Evolutionary conservation across 2,113 vertebrate species (phyloP).

Genomic region (Austrofundulus limnaeus): DNA sequence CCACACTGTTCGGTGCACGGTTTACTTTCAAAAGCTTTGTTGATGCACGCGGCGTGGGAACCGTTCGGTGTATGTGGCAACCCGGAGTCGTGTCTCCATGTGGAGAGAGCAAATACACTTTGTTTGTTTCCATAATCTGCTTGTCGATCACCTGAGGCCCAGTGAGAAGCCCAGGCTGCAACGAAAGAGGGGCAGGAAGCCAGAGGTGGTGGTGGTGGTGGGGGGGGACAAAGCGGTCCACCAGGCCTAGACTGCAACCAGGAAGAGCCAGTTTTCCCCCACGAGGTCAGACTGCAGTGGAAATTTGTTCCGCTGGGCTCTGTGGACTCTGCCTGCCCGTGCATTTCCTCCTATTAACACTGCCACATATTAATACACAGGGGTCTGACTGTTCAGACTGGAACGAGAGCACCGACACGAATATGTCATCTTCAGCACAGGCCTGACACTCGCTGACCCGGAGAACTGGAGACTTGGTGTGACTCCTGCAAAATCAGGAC

Average conservation of each 20-base stretch:
- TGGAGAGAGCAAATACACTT: constrained; percentile 69
- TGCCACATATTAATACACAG: constrained; percentile 25
- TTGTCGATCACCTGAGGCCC: constrained; percentile 72
- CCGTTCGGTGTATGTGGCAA: constrained; percentile 10
- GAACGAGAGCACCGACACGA: constrained; percentile 64
- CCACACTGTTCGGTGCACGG: constrained; percentile 16
- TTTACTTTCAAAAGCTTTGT: constrained; percentile 13
- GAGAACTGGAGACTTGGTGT: constrained; percentile 14
- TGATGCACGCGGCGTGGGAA: constrained; percentile 34
- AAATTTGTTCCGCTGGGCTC: constrained; percentile 45
- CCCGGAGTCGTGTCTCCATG: constrained; percentile 45
- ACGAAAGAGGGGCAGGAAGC: constrained; percentile 66
- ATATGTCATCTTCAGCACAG: constrained; percentile 54
- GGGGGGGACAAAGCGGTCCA: constrained; percentile 54
- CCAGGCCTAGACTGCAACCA: constrained; percentile 55
- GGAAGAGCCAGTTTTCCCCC: constrained; percentile 72
- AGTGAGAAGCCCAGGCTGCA: constrained; percentile 37
- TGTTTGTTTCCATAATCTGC: constrained; percentile 79
- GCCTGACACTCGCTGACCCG: constrained; percentile 44
- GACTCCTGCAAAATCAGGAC: constrained; percentile 28
- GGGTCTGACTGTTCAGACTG: constrained; percentile 51
- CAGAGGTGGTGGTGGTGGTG: constrained; percentile 21
- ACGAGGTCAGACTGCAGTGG: constrained; percentile 64
- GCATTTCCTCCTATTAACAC: constrained; percentile 48
- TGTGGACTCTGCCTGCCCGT: constrained; percentile 27